Evolutionary conservation across 2,113 vertebrate genomes (phyloP), one percentile per base, ranked within the genome.

Genomic region (Phylloscopus trochilus): DNA sequence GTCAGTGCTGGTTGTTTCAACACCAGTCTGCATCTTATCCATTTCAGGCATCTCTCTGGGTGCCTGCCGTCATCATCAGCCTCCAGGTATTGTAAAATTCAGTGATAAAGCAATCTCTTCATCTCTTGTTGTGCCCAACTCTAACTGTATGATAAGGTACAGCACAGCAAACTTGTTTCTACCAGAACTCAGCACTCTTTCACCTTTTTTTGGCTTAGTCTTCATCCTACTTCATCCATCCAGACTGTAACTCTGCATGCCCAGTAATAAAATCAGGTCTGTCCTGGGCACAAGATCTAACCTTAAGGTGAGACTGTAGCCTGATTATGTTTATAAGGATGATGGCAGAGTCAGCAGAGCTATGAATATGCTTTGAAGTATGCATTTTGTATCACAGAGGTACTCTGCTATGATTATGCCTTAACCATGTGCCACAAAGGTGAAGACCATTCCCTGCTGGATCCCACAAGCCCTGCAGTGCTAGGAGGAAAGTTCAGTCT

Each of bases 11-110:
- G 85, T 89, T 91, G 56, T 95, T 95, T 89, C 94, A 93, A 93
- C 89, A 94, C 21, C 64, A 59, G 47, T 67, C 80, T 96, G 79
- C 76, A 72, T 60, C 76, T 97, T 96, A 93, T 89, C 91, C 89
- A 63, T 47, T 86, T 81, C 69, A 89, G 73, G 76, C 80, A 89
- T 95, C 90, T 96, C 68, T 92, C 68, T 72, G 47, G 73, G 83
- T 93, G 56, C 86, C 83, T 89, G 64, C 64, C 52, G 4, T 94
- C 77, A 87, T 86, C 86, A 72, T 1, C 67, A 13, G 44, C 35
- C 83, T 68, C 35, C 47, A 92, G 64, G 60, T 86, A 92, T 52
- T 87, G 79, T 93, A 95, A 90, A 97, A 95, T 67, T 72, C 35
- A 70, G 19, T 75, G 86, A 83, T 77, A 87, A 88, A 90, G 51